Base-by-base conservation (phyloP, 2,888 invertebrate species). In the Drosophila vallismaia region DNA sequence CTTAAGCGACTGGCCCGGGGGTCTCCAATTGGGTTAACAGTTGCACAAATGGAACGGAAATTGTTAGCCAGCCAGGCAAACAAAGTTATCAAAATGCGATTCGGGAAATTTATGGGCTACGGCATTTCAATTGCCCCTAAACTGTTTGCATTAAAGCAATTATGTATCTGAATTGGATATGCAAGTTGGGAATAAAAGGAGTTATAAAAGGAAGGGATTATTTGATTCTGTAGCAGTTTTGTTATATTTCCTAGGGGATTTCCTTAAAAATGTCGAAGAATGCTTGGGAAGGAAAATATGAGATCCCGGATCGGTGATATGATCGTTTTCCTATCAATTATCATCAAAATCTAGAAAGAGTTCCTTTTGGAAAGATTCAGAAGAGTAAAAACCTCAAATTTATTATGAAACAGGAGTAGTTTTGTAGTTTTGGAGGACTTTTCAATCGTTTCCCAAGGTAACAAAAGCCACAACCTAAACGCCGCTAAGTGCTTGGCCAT, bases 401-500 rank as follows among this genome's bases (percentile, higher is more conserved):
- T 63, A 79, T 79, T 62, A 38, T 46, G 8, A 12, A 63, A 40
- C 59, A 51, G 52, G 38, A 63, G 48, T 67, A 49, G 33, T 36
- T 40, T 36, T 19, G 48, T 67, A 49, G 33, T 36, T 40, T 36
- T 19, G 19, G 29, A 42, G 12, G 33, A 10, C 28, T 33, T 33
- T 55, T 46, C 19, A 14, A 64, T 69, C 24, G 50, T 36, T 57
- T 71, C 68, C 36, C 56, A 73, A 57, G 57, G 14, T 33, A 31
- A 80, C 72, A 80, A 83, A 83, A 69, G 66, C 40, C 63, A 24
- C 56, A 74, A 77, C 80, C 83, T 79, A 81, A 81, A 81, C 83
- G 86, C 77, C 84, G 84, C 76, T 83, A 86, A 81, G 81, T 81
- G 86, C 84, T 64, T 52, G 78, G 86, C 80, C 77, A 83, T 63